phyloP scores from a whole-genome alignment of 1,140 invertebrate genomes.

The Phortica variegata region DNA sequence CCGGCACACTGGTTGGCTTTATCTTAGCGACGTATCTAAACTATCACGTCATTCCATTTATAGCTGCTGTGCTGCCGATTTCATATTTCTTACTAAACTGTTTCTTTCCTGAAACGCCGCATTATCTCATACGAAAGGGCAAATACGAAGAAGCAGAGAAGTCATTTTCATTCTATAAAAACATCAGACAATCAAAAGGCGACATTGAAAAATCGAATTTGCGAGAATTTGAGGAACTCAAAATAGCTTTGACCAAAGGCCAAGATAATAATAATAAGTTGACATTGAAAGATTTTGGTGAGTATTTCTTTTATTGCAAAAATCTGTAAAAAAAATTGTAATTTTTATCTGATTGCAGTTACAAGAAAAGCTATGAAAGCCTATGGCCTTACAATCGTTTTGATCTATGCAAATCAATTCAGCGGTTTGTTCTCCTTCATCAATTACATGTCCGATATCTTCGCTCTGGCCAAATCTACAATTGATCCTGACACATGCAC shows the following conservation, averaged over 20 bases:
- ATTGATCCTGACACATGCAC: slow-evolving; percentile 65
- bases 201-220: too few species aligned
- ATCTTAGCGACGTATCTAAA: slow-evolving; percentile 67
- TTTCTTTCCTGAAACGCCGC: slow-evolving; percentile 81
- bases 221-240: slow-evolving; percentile 29
- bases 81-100: slow-evolving; percentile 66
- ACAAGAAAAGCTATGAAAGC: slow-evolving; percentile 30
- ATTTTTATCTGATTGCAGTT: slow-evolving; percentile 12
- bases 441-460: slow-evolving; percentile 67
- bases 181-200: slow-evolving; percentile 7
- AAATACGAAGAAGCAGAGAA: slow-evolving; percentile 65
- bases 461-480: slow-evolving; percentile 62
- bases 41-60: slow-evolving; percentile 67
- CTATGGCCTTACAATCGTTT: slow-evolving; percentile 24
- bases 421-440: slow-evolving; percentile 61
- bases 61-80: slow-evolving; percentile 68
- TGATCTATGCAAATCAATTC: slow-evolving; percentile 55
- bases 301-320: slow-evolving; percentile 4
- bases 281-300: slow-evolving; percentile 36
- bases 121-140: slow-evolving; percentile 65
- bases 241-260: too few species aligned
- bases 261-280: slow-evolving; percentile 6
- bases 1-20: slow-evolving; percentile 79
- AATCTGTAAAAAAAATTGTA: neutral
- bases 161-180: slow-evolving; percentile 59